phyloP scores from a whole-genome alignment of 2,113 vertebrate genomes.

The Aramus guarauna region DNA sequence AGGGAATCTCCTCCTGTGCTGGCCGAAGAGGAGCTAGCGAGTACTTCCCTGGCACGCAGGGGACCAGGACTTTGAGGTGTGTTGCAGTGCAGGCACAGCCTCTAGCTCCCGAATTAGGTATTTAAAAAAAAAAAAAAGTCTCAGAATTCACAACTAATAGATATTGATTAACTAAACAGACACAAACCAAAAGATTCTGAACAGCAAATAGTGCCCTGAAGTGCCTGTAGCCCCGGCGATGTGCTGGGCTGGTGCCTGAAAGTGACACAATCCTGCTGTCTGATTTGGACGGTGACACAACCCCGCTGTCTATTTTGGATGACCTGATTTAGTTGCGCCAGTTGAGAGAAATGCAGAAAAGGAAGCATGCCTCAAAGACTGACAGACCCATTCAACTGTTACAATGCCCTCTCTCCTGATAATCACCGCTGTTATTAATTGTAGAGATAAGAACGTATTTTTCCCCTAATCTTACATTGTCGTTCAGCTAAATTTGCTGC shows the following conservation, averaged over 20 bases:
- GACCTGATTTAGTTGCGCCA: neutral
- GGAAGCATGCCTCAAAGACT: neutral
- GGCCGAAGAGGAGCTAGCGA: rapidly evolving
- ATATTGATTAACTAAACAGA: neutral
- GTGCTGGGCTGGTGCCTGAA: neutral
- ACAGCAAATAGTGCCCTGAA: neutral
- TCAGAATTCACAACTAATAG: neutral
- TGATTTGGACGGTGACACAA: neutral
- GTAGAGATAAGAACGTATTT: neutral
- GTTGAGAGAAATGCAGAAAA: neutral
- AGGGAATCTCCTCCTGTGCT: neutral
- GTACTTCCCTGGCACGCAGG: neutral
- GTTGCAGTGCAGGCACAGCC: neutral
- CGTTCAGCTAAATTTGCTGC: neutral
- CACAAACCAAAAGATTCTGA: neutral
- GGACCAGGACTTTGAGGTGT: neutral
- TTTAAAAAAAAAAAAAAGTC: neutral
- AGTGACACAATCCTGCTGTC: neutral
- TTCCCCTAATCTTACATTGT: neutral
- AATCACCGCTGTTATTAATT: neutral
- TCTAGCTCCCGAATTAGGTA: neutral
- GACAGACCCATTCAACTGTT: neutral
- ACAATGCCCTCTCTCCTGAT: neutral
- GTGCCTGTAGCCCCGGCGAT: neutral
- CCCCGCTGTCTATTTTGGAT: neutral